Evolutionary conservation across 2,888 invertebrate species (phyloP).

Genomic region (Archips xylosteana): DNA sequence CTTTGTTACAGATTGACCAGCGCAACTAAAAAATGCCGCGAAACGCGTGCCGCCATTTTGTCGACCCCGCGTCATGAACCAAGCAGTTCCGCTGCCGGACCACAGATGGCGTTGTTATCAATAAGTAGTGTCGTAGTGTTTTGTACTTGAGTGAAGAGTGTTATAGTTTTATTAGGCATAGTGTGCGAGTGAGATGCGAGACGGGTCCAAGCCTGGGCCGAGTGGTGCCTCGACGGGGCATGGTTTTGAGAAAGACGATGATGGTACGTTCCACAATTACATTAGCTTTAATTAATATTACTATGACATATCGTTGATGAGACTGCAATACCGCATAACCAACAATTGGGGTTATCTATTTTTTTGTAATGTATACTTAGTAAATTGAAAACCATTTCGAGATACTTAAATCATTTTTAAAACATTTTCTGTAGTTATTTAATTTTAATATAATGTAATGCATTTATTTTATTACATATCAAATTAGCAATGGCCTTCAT

Average conservation of each 20-base stretch:
- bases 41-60: constrained; percentile 13
- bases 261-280: constrained; percentile 57
- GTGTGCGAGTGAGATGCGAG: constrained; percentile 78
- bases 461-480: no score
- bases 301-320: no score
- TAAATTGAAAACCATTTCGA: no score
- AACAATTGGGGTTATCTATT: no score
- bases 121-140: constrained; percentile 19
- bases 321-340: no score
- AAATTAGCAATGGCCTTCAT: no score
- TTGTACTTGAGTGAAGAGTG: constrained; percentile 48
- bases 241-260: constrained; percentile 65
- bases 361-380: no score
- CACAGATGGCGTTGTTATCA: constrained; percentile 29
- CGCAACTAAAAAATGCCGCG: constrained; percentile 22
- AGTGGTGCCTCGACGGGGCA: constrained; percentile 73
- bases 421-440: no score
- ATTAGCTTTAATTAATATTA: neutral
- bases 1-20: constrained; percentile 34
- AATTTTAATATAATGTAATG: no score
- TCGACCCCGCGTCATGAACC: constrained; percentile 1
- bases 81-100: neutral
- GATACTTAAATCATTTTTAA: no score
- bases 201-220: constrained; percentile 74
- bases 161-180: constrained; percentile 55